Conservation (phyloP, 2,113 vertebrate genomes). For the Dasypus novemcinctus region DNA sequence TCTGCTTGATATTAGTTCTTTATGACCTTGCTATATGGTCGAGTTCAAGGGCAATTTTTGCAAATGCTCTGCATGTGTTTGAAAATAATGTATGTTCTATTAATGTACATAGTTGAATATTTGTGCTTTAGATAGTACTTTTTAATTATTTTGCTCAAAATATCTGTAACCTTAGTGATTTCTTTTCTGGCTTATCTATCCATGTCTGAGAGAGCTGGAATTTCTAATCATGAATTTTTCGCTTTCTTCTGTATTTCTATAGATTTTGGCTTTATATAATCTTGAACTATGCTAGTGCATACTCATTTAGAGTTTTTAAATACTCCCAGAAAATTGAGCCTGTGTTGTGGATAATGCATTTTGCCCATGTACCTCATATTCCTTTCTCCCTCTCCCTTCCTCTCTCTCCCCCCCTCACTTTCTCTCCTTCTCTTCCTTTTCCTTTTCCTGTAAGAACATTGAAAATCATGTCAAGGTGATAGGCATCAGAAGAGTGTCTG, state of each 20-base stretch:
- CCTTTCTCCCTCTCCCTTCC: too few species aligned
- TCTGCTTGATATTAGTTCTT: not conserved
- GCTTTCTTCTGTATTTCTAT: not conserved
- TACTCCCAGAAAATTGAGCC: not conserved
- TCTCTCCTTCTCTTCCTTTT: too few species aligned
- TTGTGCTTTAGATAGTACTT: not conserved
- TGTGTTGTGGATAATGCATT: not conserved
- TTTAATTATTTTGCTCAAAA: not conserved
- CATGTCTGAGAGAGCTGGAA: not conserved
- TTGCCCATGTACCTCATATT: not conserved
- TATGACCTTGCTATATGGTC: not conserved
- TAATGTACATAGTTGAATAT: not conserved
- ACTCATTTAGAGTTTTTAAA: not conserved
- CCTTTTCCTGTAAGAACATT: too few species aligned
- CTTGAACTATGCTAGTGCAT: not conserved
- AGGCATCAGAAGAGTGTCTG: too few species aligned
- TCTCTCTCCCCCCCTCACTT: too few species aligned
- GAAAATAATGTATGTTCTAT: not conserved
- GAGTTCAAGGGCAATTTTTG: not conserved
- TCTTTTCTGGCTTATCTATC: not conserved
- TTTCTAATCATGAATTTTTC: not conserved
- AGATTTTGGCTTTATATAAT: not conserved
- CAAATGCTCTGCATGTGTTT: not conserved
- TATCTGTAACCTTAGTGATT: not conserved
- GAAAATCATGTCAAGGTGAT: too few species aligned